phyloP scores from a whole-genome alignment of 1,140 invertebrate genomes.

The Pogonomyrmex californicus region DNA sequence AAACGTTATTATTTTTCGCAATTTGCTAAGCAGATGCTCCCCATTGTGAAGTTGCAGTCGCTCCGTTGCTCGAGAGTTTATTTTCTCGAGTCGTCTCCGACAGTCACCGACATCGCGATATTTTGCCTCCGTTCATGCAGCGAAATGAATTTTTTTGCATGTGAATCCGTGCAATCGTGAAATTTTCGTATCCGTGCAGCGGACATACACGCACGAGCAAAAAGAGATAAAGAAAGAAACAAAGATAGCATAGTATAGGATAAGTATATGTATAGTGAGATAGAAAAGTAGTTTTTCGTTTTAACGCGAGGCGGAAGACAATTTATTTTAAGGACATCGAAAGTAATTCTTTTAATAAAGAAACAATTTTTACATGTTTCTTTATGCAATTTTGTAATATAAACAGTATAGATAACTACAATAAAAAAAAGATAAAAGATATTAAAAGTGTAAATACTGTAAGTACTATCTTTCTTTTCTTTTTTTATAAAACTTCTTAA shows the following conservation, averaged over 20 bases:
- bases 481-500: background rate
- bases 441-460: background rate
- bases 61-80: constrained; percentile 66
- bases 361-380: background rate
- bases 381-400: background rate
- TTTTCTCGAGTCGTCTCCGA: constrained; percentile 57
- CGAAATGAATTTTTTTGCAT: constrained; percentile 64
- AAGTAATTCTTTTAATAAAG: background rate
- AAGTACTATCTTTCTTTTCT: background rate
- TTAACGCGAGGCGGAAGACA: background rate
- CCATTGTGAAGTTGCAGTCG: constrained; percentile 74
- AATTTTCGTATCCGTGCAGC: constrained; percentile 45
- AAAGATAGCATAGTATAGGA: background rate
- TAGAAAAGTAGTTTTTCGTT: constrained; percentile 3
- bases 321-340: background rate
- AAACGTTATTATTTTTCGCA: constrained; percentile 85
- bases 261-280: background rate
- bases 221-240: background rate
- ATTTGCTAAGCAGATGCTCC: constrained; percentile 82
- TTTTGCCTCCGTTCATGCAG: constrained; percentile 46
- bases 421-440: background rate
- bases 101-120: constrained; percentile 33
- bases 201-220: constrained; percentile 21
- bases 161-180: constrained; percentile 52
- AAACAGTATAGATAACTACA: background rate